Evolutionary conservation across 2,797 vertebrate species (phyloP), one percentile per base, ranked within the genome.

Genomic region (Tympanoctomys barrerae): DNA sequence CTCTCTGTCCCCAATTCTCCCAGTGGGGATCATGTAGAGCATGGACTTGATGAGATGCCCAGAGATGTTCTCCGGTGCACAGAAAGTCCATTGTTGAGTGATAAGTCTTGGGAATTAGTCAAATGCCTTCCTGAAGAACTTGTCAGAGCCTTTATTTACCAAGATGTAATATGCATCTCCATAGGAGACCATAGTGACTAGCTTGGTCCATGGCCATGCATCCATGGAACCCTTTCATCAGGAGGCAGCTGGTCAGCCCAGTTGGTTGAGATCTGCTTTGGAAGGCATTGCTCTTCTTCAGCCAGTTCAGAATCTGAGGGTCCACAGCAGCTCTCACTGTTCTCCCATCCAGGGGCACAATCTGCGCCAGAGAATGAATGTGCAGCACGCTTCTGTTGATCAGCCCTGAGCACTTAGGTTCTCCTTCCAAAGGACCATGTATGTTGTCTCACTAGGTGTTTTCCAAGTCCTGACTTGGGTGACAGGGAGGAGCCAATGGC

Each of bases 91-190:
- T 2, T 12, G 42, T 46, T 22, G 31, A n/a, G 68, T 57, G 6
- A 4, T 77, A 39, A 64, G 24, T 28, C 31, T 19, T 82, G 54
- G 31, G 42, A 2, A 19, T 28, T 77, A 39, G 16, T 64, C 49
- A 28, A 61, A 52, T n/a, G 19, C 8, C 28, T 75, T 66, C 70
- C 57, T 79, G 33, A 22, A 28, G 86, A 73, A 61, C 39, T 83
- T 66, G 11, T 83, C 89, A 78, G 88, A 77, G 66, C 21, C 79
- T 95, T 91, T 52, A 19, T 78, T 49, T 52, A 26, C 75, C 75
- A 78, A 49, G 75, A 52, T 52, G 28, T 52, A 52, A 6, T 49
- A 46, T 78, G 75, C 52, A 33, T 49, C 75, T 75, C 75, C 42
- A 3, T 33, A 49, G 31, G 46, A 28, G 42, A 42, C 75, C 62